Evolutionary conservation across 1,140 invertebrate species (phyloP).

Genomic region (Aphis craccivora): DNA sequence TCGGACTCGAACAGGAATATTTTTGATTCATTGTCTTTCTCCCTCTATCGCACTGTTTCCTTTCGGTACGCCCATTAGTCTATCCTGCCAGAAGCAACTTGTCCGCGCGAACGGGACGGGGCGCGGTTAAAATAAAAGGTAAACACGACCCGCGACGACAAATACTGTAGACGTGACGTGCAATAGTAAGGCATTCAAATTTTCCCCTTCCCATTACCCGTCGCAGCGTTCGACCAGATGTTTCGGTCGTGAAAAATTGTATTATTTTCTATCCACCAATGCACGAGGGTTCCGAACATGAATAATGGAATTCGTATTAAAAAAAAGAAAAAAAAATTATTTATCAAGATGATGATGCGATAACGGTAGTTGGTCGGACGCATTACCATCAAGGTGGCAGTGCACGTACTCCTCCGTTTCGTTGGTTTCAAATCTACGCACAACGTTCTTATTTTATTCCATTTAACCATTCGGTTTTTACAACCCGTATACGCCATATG

Average conservation of each 20-base stretch:
- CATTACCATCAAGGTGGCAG: slow-evolving; percentile 5
- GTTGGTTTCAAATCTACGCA: not conserved
- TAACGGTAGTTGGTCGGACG: not conserved
- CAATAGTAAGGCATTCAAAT: slow-evolving; percentile 28
- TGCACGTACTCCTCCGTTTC: not conserved
- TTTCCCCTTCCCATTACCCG: not conserved
- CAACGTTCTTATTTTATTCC: not conserved
- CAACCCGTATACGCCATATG: not conserved
- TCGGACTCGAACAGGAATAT: not conserved
- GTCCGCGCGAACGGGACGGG: not conserved
- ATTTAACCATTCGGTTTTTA: not conserved
- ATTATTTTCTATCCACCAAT: not conserved
- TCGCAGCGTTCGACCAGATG: not conserved
- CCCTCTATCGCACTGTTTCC: not conserved
- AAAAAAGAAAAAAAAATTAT: not conserved
- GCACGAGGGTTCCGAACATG: not conserved
- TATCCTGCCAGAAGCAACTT: not conserved
- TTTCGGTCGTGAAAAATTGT: slow-evolving; percentile 5
- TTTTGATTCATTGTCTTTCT: not conserved
- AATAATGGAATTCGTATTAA: slow-evolving; percentile 21
- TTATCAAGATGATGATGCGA: not conserved
- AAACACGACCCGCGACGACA: slow-evolving; percentile 19
- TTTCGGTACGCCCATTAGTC: not conserved
- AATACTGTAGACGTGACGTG: slow-evolving; percentile 37
- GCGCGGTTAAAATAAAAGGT: slow-evolving; percentile 16